phyloP scores from a whole-genome alignment of 92 coral and sea anemone species.

The Plumapathes pennacea region DNA sequence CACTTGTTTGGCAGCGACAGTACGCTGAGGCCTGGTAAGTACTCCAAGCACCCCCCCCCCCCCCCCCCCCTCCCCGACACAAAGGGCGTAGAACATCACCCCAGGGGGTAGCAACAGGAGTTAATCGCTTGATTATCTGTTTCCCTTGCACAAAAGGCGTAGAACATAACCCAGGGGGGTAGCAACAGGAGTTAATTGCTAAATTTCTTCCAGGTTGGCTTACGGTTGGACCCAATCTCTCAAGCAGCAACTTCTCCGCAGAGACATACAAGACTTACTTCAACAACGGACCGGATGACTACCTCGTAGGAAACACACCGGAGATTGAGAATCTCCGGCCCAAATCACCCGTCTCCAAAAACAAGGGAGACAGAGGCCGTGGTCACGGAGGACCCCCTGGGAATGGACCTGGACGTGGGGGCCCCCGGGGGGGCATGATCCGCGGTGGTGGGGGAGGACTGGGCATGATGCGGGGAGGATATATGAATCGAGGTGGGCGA shows the following conservation, averaged over 20 bases:
- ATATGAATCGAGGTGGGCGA: constrained; percentile 64
- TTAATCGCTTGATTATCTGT: no score
- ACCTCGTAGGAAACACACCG: constrained; percentile 86
- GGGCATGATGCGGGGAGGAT: constrained; percentile 81
- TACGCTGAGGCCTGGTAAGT: constrained; percentile 86
- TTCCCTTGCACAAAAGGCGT: no score
- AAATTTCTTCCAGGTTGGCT: constrained; percentile 86
- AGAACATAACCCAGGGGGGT: no score
- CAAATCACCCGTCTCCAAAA: constrained; percentile 92
- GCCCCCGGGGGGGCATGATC: constrained; percentile 64
- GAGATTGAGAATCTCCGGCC: constrained; percentile 97
- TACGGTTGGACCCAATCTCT: constrained; percentile 87
- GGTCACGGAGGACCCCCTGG: constrained; percentile 70
- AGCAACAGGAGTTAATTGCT: no score
- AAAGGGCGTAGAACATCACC: no score
- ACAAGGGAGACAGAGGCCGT: constrained; percentile 90
- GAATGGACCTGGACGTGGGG: constrained; percentile 58
- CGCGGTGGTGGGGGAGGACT: constrained; percentile 79
- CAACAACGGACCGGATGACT: constrained; percentile 67
- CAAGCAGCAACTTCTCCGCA: constrained; percentile 92
- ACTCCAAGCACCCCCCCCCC: no score
- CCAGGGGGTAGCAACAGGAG: no score
- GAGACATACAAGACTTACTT: constrained; percentile 97
- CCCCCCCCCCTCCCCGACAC: no score
- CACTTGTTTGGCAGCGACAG: constrained; percentile 92